phyloP scores from a whole-genome alignment of 2,113 vertebrate genomes.

The Tupaia chinensis region DNA sequence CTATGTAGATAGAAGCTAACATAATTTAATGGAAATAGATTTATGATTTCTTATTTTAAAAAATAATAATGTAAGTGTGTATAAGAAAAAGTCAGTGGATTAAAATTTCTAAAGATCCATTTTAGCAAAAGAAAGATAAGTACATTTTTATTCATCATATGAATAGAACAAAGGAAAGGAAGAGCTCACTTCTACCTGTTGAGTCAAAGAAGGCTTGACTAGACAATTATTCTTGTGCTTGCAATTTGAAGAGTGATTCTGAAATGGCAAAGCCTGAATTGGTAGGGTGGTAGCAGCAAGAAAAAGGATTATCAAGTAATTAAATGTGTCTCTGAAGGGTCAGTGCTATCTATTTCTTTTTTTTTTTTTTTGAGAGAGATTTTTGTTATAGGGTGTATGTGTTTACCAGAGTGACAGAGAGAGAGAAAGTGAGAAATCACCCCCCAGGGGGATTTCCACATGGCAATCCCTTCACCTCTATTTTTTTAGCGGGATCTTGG shows the following conservation, averaged over 20 bases:
- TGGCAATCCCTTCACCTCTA: too few relatives aligned
- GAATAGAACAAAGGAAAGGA: not conserved
- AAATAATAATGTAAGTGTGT: not conserved
- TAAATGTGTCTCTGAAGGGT: not conserved
- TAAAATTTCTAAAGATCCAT: not conserved
- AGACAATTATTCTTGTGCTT: not conserved
- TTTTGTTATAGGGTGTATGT: too few relatives aligned
- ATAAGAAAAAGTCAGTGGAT: not conserved
- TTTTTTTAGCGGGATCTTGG: too few relatives aligned
- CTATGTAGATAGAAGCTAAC: not conserved
- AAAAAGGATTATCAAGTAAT: not conserved
- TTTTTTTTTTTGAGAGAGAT: too few relatives aligned
- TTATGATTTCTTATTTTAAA: slow-evolving; percentile 33
- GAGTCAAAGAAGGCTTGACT: not conserved
- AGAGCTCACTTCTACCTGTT: not conserved
- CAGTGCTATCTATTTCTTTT: not conserved
- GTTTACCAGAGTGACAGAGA: too few relatives aligned
- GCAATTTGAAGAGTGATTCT: not conserved
- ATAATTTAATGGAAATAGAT: slow-evolving; percentile 16
- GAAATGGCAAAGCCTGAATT: not conserved
- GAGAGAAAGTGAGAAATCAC: too few relatives aligned
- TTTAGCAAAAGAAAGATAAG: slow-evolving; percentile 31
- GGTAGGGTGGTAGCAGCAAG: not conserved
- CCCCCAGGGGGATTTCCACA: too few relatives aligned
- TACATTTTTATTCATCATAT: not conserved